phyloP scores from a whole-genome alignment of 2,888 invertebrate species.

The Dichetophora obliterata region DNA sequence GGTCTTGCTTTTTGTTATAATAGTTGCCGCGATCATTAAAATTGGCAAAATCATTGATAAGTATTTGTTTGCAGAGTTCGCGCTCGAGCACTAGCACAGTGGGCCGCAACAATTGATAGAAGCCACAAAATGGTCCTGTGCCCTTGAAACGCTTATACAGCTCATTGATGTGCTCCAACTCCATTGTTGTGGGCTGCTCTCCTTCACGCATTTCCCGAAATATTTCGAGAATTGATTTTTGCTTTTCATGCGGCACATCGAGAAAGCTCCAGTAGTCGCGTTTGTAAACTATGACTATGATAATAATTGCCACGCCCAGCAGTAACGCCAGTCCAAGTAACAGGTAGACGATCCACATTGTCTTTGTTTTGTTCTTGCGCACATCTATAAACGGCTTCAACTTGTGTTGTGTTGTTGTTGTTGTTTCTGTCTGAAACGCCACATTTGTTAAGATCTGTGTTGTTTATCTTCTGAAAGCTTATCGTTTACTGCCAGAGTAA shows the following conservation, averaged over 20 bases:
- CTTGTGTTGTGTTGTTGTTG: slow-evolving; percentile 43
- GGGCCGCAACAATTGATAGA: slow-evolving; percentile 62
- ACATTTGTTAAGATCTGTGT: neutral
- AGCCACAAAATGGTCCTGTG: slow-evolving; percentile 63
- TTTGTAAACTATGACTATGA: slow-evolving; percentile 56
- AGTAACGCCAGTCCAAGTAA: slow-evolving; percentile 58
- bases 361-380: slow-evolving; percentile 40
- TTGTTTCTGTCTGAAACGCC: neutral
- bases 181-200: slow-evolving; percentile 37
- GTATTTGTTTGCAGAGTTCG: slow-evolving; percentile 64
- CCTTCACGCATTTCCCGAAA: slow-evolving; percentile 52
- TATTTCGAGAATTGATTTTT: slow-evolving; percentile 57
- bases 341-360: slow-evolving; percentile 62
- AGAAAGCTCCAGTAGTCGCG: slow-evolving; percentile 62
- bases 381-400: slow-evolving; percentile 46
- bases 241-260: slow-evolving; percentile 62
- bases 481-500: neutral
- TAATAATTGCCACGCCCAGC: slow-evolving; percentile 51
- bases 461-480: slow-evolving; percentile 2
- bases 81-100: slow-evolving; percentile 61
- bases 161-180: slow-evolving; percentile 54
- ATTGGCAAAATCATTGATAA: slow-evolving; percentile 66
- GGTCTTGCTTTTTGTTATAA: slow-evolving; percentile 66
- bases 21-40: slow-evolving; percentile 67
- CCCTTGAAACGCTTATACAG: slow-evolving; percentile 62